Evolutionary conservation across 2,888 invertebrate species (phyloP).

Genomic region (Sipha maydis): DNA sequence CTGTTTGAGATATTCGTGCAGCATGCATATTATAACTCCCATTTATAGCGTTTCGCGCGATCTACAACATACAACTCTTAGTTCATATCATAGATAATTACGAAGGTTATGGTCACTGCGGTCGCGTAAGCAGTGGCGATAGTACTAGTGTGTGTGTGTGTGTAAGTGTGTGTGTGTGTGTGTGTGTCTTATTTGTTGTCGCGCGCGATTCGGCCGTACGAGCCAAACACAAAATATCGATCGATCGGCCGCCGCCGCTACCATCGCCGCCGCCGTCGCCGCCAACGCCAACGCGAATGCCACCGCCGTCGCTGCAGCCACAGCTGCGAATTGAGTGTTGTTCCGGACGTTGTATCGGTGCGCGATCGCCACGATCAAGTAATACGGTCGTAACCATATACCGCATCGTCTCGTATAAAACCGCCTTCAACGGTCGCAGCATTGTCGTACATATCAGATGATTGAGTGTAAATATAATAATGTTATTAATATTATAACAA

Average conservation of each 20-base stretch:
- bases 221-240: conserved; percentile 31
- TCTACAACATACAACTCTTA: neutral
- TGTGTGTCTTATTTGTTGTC: conserved; percentile 7
- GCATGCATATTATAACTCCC: too few species aligned
- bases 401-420: neutral
- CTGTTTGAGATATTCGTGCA: too few species aligned
- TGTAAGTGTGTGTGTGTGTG: neutral
- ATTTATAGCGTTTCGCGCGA: neutral
- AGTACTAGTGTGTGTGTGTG: neutral
- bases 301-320: neutral
- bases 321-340: conserved; percentile 10
- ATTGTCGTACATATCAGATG: too few species aligned
- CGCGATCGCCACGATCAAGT: neutral
- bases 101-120: neutral
- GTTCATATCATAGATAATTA: neutral
- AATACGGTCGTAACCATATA: too few species aligned
- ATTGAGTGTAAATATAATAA: too few species aligned
- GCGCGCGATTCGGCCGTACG: conserved; percentile 7
- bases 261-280: neutral
- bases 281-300: neutral
- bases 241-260: conserved; percentile 34
- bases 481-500: neutral
- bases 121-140: neutral
- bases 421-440: neutral
- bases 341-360: conserved; percentile 37